Base-by-base conservation (phyloP, 2,797 vertebrate species). In the Geotrypetes seraphini region DNA sequence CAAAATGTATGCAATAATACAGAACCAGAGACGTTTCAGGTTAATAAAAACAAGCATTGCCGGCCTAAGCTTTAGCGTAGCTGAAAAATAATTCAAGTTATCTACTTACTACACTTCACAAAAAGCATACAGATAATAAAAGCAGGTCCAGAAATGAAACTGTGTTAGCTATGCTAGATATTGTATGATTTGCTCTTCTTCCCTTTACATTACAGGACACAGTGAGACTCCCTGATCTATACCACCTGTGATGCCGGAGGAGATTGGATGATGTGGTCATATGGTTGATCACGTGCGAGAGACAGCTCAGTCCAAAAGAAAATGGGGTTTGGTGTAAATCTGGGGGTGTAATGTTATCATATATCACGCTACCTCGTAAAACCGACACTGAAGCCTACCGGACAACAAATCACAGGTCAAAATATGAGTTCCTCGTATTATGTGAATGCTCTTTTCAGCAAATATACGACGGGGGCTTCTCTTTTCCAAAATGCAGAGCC, bases 361-460 rank as follows among this genome's bases (percentile, higher is more conserved):
- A 91, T 91, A 95, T 97, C 90, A 96, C 76, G 56, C 77, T 84
- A 83, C 81, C 89, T 96, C 92, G 88, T 96, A 96, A 96, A 95
- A 94, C 91, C 88, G 90, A 94, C 90, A 93, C 83, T 73, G 81
- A 85, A 85, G 88, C 88, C 90, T 89, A 81, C 84, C 75, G 83
- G 80, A 89, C 89, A 90, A 92, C 91, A 96, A 95, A 93, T 95
- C 93, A 93, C 85, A 72, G 84, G 74, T 81, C 83, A 83, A 85
- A 92, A 89, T 85, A 93, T 95, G 90, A 91, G 82, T 88, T 94
- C 85, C 78, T 86, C 87, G 85, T 91, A 90, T 89, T 90, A 83
- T 79, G 81, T 88, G 83, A 88, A 91, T 73, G 86, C 87, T 81
- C 84, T 91, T 84, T 88, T 91, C 87, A 85, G 83, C 82, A 91